Conservation (phyloP, 2,797 vertebrate species). For the Dendrocincla tyrannina region DNA sequence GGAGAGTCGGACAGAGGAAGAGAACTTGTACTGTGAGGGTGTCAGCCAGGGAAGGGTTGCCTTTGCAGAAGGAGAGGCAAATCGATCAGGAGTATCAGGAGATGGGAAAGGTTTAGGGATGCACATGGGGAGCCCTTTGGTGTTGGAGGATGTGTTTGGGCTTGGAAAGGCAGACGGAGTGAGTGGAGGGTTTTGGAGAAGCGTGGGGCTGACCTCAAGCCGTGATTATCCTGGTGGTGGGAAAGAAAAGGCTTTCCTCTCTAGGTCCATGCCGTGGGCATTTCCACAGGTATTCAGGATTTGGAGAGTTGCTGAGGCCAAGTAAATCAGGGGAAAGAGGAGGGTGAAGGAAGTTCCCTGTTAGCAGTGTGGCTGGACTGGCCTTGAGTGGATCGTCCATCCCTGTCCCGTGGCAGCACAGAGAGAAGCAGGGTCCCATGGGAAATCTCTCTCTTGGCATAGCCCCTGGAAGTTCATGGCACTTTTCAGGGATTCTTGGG, state of each 20-base stretch:
- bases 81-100: neutral
- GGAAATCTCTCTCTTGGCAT: neutral
- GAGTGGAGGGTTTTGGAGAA: neutral
- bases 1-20: neutral
- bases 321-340: neutral
- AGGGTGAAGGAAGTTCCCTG: neutral
- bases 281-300: neutral
- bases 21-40: neutral
- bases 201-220: fast-evolving
- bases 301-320: neutral
- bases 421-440: neutral
- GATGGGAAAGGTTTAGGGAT: neutral
- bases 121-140: fast-evolving
- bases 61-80: neutral
- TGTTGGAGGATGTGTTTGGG: neutral
- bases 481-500: neutral
- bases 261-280: fast-evolving
- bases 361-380: neutral
- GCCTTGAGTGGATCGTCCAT: neutral
- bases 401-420: neutral
- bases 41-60: neutral
- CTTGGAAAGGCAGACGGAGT: fast-evolving
- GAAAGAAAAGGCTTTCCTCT: neutral
- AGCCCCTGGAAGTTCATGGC: neutral
- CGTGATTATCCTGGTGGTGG: neutral